These are phyloP conservation scores for Drosophila pallidifrons DNA, from an alignment of 1,140 invertebrate genomes.

Conservation along the genomic window DNA sequence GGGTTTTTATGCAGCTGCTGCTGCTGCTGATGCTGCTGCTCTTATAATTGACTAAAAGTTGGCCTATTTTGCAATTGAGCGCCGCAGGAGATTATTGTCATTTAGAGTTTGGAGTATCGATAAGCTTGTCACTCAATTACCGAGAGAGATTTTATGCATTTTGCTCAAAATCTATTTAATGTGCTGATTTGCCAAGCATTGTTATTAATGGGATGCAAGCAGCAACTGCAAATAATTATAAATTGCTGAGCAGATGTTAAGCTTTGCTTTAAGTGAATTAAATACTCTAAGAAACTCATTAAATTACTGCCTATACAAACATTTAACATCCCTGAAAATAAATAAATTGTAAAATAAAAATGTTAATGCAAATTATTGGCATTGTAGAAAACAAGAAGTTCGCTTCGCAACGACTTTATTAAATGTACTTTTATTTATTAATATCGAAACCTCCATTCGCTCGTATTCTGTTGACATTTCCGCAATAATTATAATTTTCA, in stretches of 20 bases:
- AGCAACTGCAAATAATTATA: neutral
- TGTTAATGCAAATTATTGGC: too few species aligned
- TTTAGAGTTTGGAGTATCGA: conserved; percentile 13
- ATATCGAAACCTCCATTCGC: neutral
- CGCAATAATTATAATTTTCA: conserved; percentile 4
- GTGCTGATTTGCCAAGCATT: neutral
- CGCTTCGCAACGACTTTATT: too few species aligned
- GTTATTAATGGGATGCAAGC: neutral
- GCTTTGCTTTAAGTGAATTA: neutral
- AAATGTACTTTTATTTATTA: neutral
- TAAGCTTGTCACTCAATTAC: conserved; percentile 28
- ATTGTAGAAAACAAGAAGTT: too few species aligned
- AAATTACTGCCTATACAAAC: too few species aligned
- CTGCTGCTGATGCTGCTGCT: conserved; percentile 24
- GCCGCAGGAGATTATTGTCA: conserved; percentile 36
- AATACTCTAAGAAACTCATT: too few species aligned
- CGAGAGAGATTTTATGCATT: conserved; percentile 28
- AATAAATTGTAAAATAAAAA: too few species aligned
- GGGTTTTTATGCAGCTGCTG: conserved; percentile 62
- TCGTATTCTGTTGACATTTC: conserved; percentile 5
- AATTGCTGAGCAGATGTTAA: neutral
- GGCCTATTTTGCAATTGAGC: conserved; percentile 56
- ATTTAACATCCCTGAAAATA: too few species aligned
- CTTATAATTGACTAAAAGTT: conserved; percentile 55
- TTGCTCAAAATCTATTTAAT: conserved; percentile 8